A percentile compares a stretch with the other conserved stretches of the same genome.
Conservation (phyloP, 2,888 invertebrate genomes). For the Anaspis maculata region DNA sequence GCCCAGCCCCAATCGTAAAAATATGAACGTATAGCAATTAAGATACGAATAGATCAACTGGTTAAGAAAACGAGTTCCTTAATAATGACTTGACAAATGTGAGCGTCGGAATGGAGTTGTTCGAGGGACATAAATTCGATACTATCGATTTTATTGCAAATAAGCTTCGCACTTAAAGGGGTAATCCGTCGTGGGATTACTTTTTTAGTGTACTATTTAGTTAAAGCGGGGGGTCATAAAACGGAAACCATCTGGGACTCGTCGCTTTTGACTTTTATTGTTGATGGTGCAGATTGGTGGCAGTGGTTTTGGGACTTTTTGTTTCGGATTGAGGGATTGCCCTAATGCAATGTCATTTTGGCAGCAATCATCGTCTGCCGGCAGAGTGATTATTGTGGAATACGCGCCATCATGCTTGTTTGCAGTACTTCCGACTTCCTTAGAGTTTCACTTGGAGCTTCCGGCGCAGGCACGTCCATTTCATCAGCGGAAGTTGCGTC, state of each 20-base stretch:
- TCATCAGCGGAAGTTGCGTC: conserved; percentile 24
- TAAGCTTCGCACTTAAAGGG: conserved; percentile 29
- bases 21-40: too few species aligned
- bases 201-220: conserved; percentile 25
- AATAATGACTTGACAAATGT: too few species aligned
- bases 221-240: conserved; percentile 19
- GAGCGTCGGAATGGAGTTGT: too few species aligned
- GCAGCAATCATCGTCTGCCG: conserved; percentile 12
- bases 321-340: conserved; percentile 6
- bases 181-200: conserved; percentile 27
- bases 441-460: conserved; percentile 36
- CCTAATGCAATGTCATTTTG: conserved; percentile 8
- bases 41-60: too few species aligned
- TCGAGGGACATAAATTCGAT: too few species aligned
- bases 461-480: conserved; percentile 29
- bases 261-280: background rate
- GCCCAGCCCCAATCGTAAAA: too few species aligned
- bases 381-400: conserved; percentile 24
- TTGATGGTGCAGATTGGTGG: background rate
- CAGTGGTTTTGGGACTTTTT: background rate
- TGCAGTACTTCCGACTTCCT: conserved; percentile 35
- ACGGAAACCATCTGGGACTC: conserved; percentile 20
- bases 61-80: too few species aligned
- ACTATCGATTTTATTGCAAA: conserved; percentile 40
- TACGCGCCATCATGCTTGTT: conserved; percentile 22